phyloP scores from a whole-genome alignment of 2,888 invertebrate genomes.

The Gymnosoma rotundatum region DNA sequence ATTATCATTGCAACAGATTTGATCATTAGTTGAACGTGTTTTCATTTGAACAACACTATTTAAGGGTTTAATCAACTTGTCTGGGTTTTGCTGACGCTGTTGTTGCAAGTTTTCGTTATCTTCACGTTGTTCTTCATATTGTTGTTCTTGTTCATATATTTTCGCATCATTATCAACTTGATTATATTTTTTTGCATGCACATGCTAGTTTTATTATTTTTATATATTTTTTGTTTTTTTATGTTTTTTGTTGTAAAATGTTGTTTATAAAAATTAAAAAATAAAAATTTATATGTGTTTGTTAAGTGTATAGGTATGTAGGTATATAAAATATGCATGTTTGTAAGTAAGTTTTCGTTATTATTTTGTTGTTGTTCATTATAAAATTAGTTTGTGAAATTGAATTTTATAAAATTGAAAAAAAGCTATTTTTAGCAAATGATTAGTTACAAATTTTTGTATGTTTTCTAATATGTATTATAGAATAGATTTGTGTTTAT shows the following conservation, averaged over 20 bases:
- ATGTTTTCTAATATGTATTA: slow-evolving; percentile 31
- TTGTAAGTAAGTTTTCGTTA: slow-evolving; percentile 18
- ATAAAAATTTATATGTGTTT: slow-evolving; percentile 41
- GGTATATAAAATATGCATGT: slow-evolving; percentile 1
- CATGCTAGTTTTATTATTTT: slow-evolving; percentile 55
- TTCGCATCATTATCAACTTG: slow-evolving; percentile 62
- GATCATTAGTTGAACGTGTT: slow-evolving; percentile 45
- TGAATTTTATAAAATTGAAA: slow-evolving; percentile 20
- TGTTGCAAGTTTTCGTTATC: slow-evolving; percentile 19
- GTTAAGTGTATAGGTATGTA: slow-evolving; percentile 53
- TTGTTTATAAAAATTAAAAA: slow-evolving; percentile 48
- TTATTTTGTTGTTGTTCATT: slow-evolving; percentile 12
- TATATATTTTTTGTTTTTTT: slow-evolving; percentile 42
- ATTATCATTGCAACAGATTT: slow-evolving; percentile 34
- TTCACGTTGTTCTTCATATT: slow-evolving; percentile 30
- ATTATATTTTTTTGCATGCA: slow-evolving; percentile 65
- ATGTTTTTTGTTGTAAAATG: slow-evolving; percentile 32
- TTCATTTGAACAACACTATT: slow-evolving; percentile 14
- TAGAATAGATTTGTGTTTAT: background rate
- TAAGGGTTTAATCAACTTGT: slow-evolving; percentile 46
- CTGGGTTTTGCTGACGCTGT: slow-evolving; percentile 30
- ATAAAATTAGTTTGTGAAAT: slow-evolving; percentile 52
- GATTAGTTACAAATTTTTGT: slow-evolving; percentile 75
- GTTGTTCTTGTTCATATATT: slow-evolving; percentile 48
- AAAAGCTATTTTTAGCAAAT: slow-evolving; percentile 42